These are phyloP conservation scores for Caenorhabditis macrosperma DNA, from an alignment of 2,888 invertebrate species.

Conservation along the genomic window DNA sequence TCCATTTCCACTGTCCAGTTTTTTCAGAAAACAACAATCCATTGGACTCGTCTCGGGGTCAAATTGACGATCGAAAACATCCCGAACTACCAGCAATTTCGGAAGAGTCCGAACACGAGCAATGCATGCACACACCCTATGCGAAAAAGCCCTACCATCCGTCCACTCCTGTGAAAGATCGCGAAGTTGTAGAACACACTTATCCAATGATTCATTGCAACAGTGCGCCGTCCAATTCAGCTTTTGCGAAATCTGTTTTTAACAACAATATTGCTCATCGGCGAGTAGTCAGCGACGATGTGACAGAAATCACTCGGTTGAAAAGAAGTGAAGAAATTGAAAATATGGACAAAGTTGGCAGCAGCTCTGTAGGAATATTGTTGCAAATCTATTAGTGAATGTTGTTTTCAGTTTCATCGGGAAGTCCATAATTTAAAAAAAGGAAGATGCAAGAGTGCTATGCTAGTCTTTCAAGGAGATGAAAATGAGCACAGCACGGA, in stretches of 20 bases:
- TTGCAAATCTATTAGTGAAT: not conserved
- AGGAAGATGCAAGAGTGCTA: slow-evolving; percentile 56
- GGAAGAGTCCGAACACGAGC: slow-evolving; percentile 59
- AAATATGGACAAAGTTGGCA: slow-evolving; percentile 50
- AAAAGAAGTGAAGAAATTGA: slow-evolving; percentile 59
- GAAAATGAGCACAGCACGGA: slow-evolving; percentile 27
- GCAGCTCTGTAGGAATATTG: slow-evolving; percentile 11
- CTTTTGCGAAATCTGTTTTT: not conserved
- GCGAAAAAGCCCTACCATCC: not conserved
- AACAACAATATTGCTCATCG: slow-evolving; percentile 49
- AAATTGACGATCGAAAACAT: slow-evolving; percentile 41
- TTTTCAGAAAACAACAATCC: slow-evolving; percentile 53
- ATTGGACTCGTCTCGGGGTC: slow-evolving; percentile 25
- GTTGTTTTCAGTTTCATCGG: slow-evolving; percentile 27
- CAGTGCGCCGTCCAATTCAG: slow-evolving; percentile 54
- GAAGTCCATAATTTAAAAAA: slow-evolving; percentile 39
- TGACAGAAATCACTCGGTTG: slow-evolving; percentile 31
- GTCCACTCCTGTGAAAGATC: slow-evolving; percentile 23
- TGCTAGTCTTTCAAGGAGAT: slow-evolving; percentile 44
- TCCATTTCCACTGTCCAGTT: not conserved
- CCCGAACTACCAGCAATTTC: slow-evolving; percentile 53
- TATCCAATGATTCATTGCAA: slow-evolving; percentile 61
- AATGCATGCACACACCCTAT: slow-evolving; percentile 35
- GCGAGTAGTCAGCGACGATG: slow-evolving; percentile 57
- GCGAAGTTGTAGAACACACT: slow-evolving; percentile 44